Percentiles rank a stretch among this genome's conserved stretches.
These are phyloP conservation scores for Chaetoderma sp. DNA, from an alignment of 2,888 invertebrate species.

Conservation along the genomic window DNA sequence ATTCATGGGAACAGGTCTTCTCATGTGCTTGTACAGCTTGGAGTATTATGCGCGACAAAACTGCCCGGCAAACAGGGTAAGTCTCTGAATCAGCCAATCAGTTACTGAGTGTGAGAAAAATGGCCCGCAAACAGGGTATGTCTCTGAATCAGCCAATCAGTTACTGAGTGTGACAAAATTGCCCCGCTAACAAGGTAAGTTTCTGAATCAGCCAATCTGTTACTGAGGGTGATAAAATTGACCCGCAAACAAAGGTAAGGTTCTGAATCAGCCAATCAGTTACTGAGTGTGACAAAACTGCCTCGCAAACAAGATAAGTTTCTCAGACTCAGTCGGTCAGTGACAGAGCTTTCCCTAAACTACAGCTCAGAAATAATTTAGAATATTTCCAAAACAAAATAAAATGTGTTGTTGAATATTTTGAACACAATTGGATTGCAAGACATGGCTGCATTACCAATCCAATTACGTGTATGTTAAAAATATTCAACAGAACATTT, in stretches of 20 bases:
- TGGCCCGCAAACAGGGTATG: slow-evolving; percentile 73
- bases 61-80: slow-evolving; percentile 73
- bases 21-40: slow-evolving; percentile 84
- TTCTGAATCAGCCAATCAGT: background rate
- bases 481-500: too few relatives aligned
- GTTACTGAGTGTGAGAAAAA: slow-evolving; percentile 82
- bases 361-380: too few relatives aligned
- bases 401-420: too few relatives aligned
- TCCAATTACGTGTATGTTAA: too few relatives aligned
- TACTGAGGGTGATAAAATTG: slow-evolving; percentile 85
- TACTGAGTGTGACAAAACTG: slow-evolving; percentile 85
- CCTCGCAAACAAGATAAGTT: slow-evolving; percentile 70
- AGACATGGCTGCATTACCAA: background rate
- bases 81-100: slow-evolving; percentile 13
- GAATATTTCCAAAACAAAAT: too few relatives aligned
- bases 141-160: background rate
- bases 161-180: slow-evolving; percentile 83
- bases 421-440: too few relatives aligned
- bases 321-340: background rate
- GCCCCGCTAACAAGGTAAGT: slow-evolving; percentile 72
- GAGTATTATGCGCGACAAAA: slow-evolving; percentile 87
- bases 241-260: slow-evolving; percentile 70
- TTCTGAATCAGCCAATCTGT: background rate
- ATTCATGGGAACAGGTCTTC: slow-evolving; percentile 81
- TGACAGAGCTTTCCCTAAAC: slow-evolving; percentile 75